Evolutionary conservation across 2,888 invertebrate species (phyloP), one percentile per base, ranked within the genome.

Genomic region (Neelides folsomi): DNA sequence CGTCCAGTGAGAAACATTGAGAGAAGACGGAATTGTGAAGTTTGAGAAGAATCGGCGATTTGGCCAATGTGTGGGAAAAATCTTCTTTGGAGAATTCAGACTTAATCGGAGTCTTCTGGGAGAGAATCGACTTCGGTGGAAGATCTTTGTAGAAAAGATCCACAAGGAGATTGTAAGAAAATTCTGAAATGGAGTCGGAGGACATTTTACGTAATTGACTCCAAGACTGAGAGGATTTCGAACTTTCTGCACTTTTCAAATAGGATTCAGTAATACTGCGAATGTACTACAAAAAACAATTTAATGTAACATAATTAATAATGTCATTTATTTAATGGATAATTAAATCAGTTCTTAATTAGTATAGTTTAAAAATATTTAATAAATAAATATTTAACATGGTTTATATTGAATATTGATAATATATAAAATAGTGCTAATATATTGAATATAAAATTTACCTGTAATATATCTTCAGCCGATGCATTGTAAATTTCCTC

Each of bases 181-280:
- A 56, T 16, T 59, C 59, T 1, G 55, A 51, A 1, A 63, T 49
- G 20, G 57, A 52, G 42, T 63, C 61, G 20, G 53, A 47, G 16
- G 52, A 56, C 10, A 55, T 37, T 49, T 47, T 48, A 27, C 42
- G 20, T 35, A 50, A 52, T 39, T 46, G 15, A 45, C 53, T 34
- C 36, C 16, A 53, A 61, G 61, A 35, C 56, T 55, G 15, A 49
- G 51, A 18, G 45, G 52, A 15, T 48, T 52, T n/a, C 43, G 35
- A 7, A 55, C 47, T 52, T 49, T 63, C 60, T 34, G 44, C 54
- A 37, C 55, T 58, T 51, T 60, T 60, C n/a, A 61, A 39, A 38
- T 61, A 64, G 5, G 60, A 61, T 39, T 59, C 58, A 10, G 59
- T 53, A 20, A 64, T 56, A 27, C 60, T 58, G 43, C 58, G 42